A percentile compares a stretch with the other conserved stretches of the same genome.
These are phyloP conservation scores for Cremastobaeus sp. DNA, from an alignment of 2,888 invertebrate species.

Conservation along the genomic window DNA sequence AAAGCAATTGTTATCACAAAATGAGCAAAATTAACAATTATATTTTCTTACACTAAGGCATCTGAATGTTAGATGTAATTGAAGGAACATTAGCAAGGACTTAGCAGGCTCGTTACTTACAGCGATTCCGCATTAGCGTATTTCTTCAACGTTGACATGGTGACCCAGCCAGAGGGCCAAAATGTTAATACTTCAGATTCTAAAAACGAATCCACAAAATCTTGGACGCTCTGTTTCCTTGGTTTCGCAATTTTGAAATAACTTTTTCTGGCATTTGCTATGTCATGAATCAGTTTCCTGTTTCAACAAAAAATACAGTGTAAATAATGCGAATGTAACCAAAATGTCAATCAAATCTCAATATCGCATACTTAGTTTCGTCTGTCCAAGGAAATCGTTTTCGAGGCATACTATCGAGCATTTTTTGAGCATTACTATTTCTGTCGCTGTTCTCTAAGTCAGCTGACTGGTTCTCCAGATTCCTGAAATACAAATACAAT, in stretches of 20 bases:
- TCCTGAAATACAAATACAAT: conserved; percentile 75
- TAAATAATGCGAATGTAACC: neutral
- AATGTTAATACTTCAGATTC: conserved; percentile 82
- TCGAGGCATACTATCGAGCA: conserved; percentile 82
- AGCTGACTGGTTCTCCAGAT: conserved; percentile 68
- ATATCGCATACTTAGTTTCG: conserved; percentile 80
- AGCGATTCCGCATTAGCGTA: conserved; percentile 77
- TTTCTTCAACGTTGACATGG: conserved; percentile 80
- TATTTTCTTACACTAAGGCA: conserved; percentile 23
- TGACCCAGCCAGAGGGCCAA: conserved; percentile 85
- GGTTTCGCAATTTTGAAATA: conserved; percentile 79
- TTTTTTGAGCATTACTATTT: conserved; percentile 75
- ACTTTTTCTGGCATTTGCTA: conserved; percentile 69
- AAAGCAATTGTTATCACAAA: conserved; percentile 22
- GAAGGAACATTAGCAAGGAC: conserved; percentile 32
- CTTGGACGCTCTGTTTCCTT: conserved; percentile 78
- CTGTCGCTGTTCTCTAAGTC: conserved; percentile 70
- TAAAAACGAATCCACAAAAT: conserved; percentile 80
- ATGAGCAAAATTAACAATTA: conserved; percentile 21
- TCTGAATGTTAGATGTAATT: conserved; percentile 21
- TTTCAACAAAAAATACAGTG: conserved; percentile 11
- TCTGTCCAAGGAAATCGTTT: conserved; percentile 87
- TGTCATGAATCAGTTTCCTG: conserved; percentile 71
- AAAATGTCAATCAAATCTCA: neutral
- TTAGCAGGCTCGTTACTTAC: too few species aligned